A percentile compares a stretch with the other conserved stretches of the same genome.
phyloP scores from a whole-genome alignment of 2,113 vertebrate species.

The Hemibagrus wyckioides region DNA sequence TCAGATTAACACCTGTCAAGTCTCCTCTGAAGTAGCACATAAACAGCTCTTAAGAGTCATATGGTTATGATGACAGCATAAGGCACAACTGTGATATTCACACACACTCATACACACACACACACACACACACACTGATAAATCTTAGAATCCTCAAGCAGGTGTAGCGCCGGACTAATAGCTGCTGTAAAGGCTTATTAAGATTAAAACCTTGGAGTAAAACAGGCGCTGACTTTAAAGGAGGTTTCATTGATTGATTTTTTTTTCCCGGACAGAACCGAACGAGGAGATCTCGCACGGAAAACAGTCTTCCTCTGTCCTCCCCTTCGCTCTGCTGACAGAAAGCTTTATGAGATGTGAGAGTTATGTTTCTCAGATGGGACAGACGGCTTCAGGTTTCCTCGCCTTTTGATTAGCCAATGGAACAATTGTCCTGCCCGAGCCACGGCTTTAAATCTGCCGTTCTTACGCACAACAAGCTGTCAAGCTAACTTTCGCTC shows the following conservation, averaged over 20 bases:
- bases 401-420: conserved; percentile 76
- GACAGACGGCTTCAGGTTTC: conserved; percentile 75
- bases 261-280: background rate
- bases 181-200: conserved; percentile 9
- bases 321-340: conserved; percentile 43
- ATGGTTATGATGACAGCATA: conserved; percentile 34
- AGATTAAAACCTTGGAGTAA: background rate
- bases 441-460: conserved; percentile 10
- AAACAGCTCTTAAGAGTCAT: conserved; percentile 33
- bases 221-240: background rate
- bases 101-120: conserved; percentile 17
- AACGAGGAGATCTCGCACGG: background rate
- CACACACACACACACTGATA: background rate
- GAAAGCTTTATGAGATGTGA: conserved; percentile 35
- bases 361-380: conserved; percentile 66
- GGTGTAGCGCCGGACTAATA: conserved; percentile 7
- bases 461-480: background rate
- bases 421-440: conserved; percentile 1
- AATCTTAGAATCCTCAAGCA: conserved; percentile 2
- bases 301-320: conserved; percentile 11
- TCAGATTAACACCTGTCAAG: conserved; percentile 43
- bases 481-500: conserved; percentile 34
- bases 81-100: background rate
- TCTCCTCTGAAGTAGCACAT: conserved; percentile 37
- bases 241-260: conserved; percentile 15